Conservation (phyloP, 1,140 invertebrate species). For the Colletes gigas region DNA sequence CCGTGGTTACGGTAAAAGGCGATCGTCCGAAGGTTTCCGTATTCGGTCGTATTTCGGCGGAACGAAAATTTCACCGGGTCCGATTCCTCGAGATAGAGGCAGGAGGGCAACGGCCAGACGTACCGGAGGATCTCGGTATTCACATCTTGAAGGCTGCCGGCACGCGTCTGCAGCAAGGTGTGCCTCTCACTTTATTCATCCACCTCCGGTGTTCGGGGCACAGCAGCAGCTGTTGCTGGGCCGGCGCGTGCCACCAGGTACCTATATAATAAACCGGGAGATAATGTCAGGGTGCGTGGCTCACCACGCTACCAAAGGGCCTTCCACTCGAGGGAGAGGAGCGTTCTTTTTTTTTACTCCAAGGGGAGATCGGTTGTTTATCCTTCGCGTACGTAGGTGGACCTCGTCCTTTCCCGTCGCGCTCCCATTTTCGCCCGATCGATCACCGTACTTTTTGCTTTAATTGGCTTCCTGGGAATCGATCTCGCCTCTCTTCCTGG, state of each 20-base stretch:
- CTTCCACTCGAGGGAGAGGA: constrained; percentile 39
- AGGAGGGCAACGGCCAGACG: constrained; percentile 74
- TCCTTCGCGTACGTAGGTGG: constrained; percentile 51
- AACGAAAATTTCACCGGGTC: constrained; percentile 40
- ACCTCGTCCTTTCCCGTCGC: not conserved
- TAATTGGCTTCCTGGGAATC: constrained; percentile 44
- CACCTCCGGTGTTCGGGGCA: constrained; percentile 67
- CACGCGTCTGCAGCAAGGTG: constrained; percentile 76
- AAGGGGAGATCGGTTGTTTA: constrained; percentile 51
- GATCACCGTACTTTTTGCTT: constrained; percentile 39
- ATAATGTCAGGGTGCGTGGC: constrained; percentile 77
- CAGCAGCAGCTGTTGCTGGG: constrained; percentile 77
- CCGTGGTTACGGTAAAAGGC: too few relatives aligned
- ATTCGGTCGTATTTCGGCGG: too few relatives aligned
- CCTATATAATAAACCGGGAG: constrained; percentile 78
- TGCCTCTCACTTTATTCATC: constrained; percentile 75
- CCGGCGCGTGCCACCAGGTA: constrained; percentile 81
- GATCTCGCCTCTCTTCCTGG: not conserved
- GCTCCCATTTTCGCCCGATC: constrained; percentile 6
- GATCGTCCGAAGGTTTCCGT: not conserved
- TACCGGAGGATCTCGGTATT: constrained; percentile 73
- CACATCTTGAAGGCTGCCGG: constrained; percentile 76
- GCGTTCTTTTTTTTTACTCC: constrained; percentile 28
- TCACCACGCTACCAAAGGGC: constrained; percentile 67
- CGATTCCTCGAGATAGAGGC: constrained; percentile 57